phyloP scores from a whole-genome alignment of 2,113 vertebrate species.

The Grus americana region DNA sequence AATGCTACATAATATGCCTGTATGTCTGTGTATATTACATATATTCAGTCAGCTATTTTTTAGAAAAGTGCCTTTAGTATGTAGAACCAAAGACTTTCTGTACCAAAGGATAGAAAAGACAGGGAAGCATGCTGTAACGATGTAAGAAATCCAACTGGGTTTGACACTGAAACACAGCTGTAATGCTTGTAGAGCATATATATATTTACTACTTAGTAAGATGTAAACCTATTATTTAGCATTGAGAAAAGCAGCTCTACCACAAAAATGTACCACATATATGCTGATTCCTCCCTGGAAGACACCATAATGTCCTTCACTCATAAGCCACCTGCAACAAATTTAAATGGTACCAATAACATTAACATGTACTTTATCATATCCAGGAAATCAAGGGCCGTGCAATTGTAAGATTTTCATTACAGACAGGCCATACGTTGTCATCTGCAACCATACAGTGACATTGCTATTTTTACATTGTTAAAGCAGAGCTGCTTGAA shows the following conservation, averaged over 20 bases:
- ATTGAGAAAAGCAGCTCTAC: slow-evolving; percentile 57
- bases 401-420: slow-evolving; percentile 31
- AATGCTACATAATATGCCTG: background rate
- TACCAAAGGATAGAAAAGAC: background rate
- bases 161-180: background rate
- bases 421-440: background rate
- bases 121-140: background rate
- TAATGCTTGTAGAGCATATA: background rate
- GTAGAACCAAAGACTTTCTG: background rate
- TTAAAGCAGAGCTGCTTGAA: slow-evolving; percentile 59
- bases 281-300: background rate
- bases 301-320: background rate
- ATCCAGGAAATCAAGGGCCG: slow-evolving; percentile 25
- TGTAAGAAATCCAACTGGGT: background rate
- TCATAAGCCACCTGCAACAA: background rate
- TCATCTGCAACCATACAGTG: slow-evolving; percentile 58
- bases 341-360: background rate
- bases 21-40: background rate
- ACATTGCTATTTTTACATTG: slow-evolving; percentile 54
- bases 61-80: background rate
- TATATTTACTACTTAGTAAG: background rate
- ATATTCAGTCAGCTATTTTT: background rate
- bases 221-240: background rate
- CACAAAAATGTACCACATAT: slow-evolving; percentile 35
- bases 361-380: background rate